Conservation (phyloP, 2,113 vertebrate genomes). For the Aspidoscelis tigris region DNA sequence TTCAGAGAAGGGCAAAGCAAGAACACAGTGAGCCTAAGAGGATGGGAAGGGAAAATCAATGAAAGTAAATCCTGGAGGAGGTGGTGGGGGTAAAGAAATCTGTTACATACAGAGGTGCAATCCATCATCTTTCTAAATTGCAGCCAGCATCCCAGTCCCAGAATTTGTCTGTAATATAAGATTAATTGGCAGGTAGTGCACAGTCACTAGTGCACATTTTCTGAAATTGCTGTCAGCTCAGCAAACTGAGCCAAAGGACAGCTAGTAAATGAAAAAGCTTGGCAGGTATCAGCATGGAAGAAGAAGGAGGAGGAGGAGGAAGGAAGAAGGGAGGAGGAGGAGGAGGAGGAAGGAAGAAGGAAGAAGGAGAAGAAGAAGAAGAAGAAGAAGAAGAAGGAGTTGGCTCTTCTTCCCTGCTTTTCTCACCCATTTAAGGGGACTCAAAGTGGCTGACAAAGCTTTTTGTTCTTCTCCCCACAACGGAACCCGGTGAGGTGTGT, state of each 20-base stretch:
- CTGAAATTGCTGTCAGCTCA: constrained; percentile 54
- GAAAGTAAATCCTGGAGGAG: constrained; percentile 11
- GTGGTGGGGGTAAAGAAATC: constrained; percentile 10
- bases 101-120: neutral
- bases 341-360: too few species aligned
- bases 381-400: too few species aligned
- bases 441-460: too few species aligned
- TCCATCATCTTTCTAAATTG: constrained; percentile 14
- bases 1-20: neutral
- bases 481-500: too few species aligned
- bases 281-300: neutral
- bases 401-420: too few species aligned
- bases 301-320: too few species aligned
- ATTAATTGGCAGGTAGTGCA: constrained; percentile 58
- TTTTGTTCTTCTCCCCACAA: too few species aligned
- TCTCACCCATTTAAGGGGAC: too few species aligned
- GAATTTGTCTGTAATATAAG: constrained; percentile 38
- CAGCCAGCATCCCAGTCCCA: accelerated
- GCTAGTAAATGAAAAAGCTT: constrained; percentile 45
- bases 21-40: neutral
- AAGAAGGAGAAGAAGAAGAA: too few species aligned
- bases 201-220: constrained; percentile 39
- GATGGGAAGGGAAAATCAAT: neutral
- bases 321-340: too few species aligned
- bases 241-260: constrained; percentile 50